A percentile compares a stretch with the other conserved stretches of the same genome.
phyloP scores from a whole-genome alignment of 2,113 vertebrate genomes.

The Cavia aperea region DNA sequence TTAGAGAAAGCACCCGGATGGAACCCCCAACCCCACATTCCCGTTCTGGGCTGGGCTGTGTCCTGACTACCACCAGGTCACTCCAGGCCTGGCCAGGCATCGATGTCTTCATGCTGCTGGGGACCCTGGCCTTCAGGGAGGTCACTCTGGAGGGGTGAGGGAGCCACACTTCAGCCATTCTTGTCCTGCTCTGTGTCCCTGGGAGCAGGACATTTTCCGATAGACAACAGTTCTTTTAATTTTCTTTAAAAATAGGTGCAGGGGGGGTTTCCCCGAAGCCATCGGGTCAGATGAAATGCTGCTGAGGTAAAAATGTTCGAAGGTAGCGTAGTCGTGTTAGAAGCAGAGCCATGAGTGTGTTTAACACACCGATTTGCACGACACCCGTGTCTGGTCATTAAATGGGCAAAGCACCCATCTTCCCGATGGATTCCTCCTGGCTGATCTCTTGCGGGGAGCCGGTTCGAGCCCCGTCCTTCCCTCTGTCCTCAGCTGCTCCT shows the following conservation, averaged over 20 bases:
- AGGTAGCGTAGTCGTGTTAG: neutral
- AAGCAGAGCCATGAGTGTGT: neutral
- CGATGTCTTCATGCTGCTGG: neutral
- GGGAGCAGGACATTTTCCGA: neutral
- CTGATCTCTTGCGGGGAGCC: neutral
- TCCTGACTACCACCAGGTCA: neutral
- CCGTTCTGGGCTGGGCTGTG: neutral
- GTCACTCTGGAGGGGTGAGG: neutral
- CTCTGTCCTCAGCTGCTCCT: neutral
- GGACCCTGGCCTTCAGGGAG: neutral
- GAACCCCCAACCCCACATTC: neutral
- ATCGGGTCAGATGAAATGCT: neutral
- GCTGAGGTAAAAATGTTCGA: constrained; percentile 1
- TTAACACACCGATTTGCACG: neutral
- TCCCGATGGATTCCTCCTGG: neutral
- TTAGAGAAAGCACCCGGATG: neutral
- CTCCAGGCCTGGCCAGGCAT: neutral
- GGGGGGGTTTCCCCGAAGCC: neutral
- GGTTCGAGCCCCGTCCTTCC: neutral
- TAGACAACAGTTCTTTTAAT: neutral
- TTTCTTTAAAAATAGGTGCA: neutral
- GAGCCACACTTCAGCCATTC: neutral
- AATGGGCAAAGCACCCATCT: neutral
- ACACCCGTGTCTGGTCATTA: no score
- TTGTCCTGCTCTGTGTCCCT: neutral